Evolutionary conservation across 2,797 vertebrate species (phyloP).

Genomic region (Silurus aristotelis): DNA sequence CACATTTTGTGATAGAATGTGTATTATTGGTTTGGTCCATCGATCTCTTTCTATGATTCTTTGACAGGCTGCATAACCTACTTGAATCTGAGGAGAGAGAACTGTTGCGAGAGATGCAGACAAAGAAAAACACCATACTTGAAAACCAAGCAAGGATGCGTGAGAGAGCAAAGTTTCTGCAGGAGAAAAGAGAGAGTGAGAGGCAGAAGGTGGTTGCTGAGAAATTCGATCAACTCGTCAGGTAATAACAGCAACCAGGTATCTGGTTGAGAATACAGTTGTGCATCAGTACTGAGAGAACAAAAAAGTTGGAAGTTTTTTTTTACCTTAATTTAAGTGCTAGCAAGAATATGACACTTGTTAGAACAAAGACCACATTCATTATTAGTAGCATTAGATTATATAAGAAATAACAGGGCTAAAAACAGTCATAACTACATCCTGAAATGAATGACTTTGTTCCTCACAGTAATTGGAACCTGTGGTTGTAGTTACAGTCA

Average conservation of each 20-base stretch:
- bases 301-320: neutral
- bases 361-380: neutral
- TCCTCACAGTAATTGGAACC: neutral
- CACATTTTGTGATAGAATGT: neutral
- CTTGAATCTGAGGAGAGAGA: conserved; percentile 80
- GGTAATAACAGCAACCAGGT: conserved; percentile 66
- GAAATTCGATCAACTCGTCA: conserved; percentile 87
- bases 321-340: neutral
- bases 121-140: conserved; percentile 70
- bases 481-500: neutral
- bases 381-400: neutral
- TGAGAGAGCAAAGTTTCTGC: conserved; percentile 71
- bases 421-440: neutral
- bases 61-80: conserved; percentile 77
- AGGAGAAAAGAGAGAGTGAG: conserved; percentile 79
- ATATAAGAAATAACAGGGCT: neutral
- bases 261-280: neutral
- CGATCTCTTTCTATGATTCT: neutral
- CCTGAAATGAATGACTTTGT: neutral
- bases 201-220: conserved; percentile 76
- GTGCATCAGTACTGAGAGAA: neutral
- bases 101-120: conserved; percentile 75
- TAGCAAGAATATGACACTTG: neutral
- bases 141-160: conserved; percentile 78
- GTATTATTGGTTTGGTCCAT: neutral